These are phyloP conservation scores for Megaleporinus macrocephalus DNA, from an alignment of 2,113 vertebrate genomes.

Conservation along the genomic window DNA sequence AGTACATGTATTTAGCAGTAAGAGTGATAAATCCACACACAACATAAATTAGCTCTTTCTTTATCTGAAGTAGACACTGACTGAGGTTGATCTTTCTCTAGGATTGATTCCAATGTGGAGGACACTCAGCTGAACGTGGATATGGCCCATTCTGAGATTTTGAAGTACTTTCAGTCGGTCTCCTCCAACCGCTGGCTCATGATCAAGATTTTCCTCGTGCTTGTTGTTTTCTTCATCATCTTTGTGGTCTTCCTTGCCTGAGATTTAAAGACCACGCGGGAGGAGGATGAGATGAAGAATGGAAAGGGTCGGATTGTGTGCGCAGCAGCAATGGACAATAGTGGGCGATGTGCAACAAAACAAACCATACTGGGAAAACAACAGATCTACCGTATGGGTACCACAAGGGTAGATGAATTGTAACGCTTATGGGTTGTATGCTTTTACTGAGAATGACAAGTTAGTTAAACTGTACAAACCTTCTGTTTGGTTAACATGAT, in stretches of 20 bases:
- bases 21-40: no score
- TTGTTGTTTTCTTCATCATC: conserved; percentile 91
- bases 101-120: conserved; percentile 91
- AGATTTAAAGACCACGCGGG: conserved; percentile 46
- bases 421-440: conserved; percentile 38
- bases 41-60: background rate
- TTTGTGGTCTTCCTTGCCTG: conserved; percentile 94
- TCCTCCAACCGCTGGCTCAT: conserved; percentile 95
- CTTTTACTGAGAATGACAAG: conserved; percentile 38
- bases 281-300: background rate
- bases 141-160: conserved; percentile 88
- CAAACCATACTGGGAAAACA: conserved; percentile 26
- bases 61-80: background rate
- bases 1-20: no score
- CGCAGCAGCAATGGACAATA: conserved; percentile 19
- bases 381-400: conserved; percentile 22
- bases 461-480: conserved; percentile 33
- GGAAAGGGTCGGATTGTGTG: conserved; percentile 22
- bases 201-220: conserved; percentile 96
- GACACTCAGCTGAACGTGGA: conserved; percentile 92
- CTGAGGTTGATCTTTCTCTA: conserved; percentile 49
- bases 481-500: conserved; percentile 4
- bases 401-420: background rate
- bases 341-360: conserved; percentile 55
- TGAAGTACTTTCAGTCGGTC: conserved; percentile 94